Evolutionary conservation across 2,113 vertebrate species (phyloP).

Genomic region (Sphyrna mokarran): DNA sequence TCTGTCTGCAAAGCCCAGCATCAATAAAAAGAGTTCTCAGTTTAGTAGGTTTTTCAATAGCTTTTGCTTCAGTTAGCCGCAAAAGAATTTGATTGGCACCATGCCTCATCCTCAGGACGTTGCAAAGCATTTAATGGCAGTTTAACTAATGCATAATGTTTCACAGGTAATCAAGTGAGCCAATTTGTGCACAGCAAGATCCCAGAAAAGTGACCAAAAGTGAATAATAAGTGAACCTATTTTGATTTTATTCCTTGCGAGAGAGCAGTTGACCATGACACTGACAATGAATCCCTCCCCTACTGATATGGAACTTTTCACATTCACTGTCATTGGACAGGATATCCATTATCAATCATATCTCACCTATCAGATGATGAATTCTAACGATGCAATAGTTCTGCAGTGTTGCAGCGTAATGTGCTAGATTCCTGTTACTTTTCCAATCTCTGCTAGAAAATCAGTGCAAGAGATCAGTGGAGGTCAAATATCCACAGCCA

Average conservation of each 20-base stretch:
- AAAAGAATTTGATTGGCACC: neutral
- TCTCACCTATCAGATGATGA: neutral
- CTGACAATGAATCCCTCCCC: neutral
- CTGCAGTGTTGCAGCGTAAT: neutral
- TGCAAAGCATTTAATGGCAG: neutral
- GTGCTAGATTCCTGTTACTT: neutral
- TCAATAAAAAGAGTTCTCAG: neutral
- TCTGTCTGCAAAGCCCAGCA: no score
- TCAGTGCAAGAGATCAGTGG: neutral
- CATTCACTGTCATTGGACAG: neutral
- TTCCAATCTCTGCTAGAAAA: neutral
- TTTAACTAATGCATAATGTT: neutral
- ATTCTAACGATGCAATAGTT: neutral
- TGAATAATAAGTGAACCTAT: neutral
- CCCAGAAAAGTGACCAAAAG: neutral
- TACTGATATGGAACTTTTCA: neutral
- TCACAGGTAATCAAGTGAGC: neutral
- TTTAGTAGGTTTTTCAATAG: neutral
- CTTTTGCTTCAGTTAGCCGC: neutral
- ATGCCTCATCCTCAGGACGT: neutral
- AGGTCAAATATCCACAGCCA: neutral
- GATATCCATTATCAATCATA: neutral
- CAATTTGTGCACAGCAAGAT: no score
- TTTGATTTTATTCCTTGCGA: neutral
- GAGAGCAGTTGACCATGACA: neutral